Evolutionary conservation across 2,113 vertebrate genomes (phyloP).

Genomic region (Paramisgurnus dabryanus): DNA sequence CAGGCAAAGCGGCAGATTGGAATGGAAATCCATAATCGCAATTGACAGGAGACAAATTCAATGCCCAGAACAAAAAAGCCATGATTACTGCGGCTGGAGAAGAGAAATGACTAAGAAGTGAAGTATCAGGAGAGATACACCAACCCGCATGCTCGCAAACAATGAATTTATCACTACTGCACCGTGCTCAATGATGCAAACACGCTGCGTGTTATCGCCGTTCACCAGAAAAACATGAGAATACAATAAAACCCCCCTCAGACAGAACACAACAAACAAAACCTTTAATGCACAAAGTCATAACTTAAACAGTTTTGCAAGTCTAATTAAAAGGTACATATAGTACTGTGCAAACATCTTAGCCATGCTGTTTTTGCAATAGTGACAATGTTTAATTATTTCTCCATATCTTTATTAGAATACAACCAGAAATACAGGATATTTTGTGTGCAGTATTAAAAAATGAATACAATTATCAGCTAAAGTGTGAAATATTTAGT

Average conservation of each 20-base stretch:
- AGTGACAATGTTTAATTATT: too few species aligned
- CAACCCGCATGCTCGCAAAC: background rate
- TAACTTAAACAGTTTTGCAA: background rate
- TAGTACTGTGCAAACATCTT: too few species aligned
- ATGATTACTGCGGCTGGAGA: conserved; percentile 2
- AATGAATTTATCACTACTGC: background rate
- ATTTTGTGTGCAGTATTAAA: too few species aligned
- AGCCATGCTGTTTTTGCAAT: too few species aligned
- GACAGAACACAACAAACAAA: background rate
- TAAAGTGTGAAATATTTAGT: too few species aligned
- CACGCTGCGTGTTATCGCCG: conserved; percentile 38
- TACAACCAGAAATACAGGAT: too few species aligned
- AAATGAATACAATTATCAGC: too few species aligned
- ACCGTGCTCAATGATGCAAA: conserved; percentile 46
- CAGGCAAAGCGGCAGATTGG: background rate
- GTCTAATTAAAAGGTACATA: too few species aligned
- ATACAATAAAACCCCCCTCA: conserved; percentile 29
- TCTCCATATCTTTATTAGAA: too few species aligned
- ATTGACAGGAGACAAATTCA: conserved; percentile 25
- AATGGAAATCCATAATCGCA: conserved; percentile 32
- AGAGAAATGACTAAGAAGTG: conserved; percentile 18
- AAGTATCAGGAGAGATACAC: conserved; percentile 24
- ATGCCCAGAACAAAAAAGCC: background rate
- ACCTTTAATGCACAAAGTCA: background rate
- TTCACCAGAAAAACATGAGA: conserved; percentile 22